phyloP scores from a whole-genome alignment of 2,888 invertebrate species.

The Sarcophaga subvicina region DNA sequence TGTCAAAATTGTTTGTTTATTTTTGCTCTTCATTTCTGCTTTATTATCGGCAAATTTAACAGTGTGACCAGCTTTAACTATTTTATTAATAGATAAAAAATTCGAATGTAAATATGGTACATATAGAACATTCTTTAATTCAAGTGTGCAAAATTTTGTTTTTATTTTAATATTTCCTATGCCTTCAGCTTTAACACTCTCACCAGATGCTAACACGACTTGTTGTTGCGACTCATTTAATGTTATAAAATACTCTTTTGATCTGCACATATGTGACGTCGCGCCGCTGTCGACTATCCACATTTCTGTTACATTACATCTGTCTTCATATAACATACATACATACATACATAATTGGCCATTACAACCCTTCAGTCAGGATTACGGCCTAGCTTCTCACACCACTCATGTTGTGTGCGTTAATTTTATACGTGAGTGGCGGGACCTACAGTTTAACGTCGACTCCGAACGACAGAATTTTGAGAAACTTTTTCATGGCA shows the following conservation, averaged over 20 bases:
- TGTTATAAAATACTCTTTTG: not conserved
- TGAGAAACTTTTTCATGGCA: too few species aligned
- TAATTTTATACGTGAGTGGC: too few species aligned
- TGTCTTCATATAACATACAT: constrained; percentile 10
- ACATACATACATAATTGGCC: too few species aligned
- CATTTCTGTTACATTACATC: not conserved
- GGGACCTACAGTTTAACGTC: too few species aligned
- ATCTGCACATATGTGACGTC: constrained; percentile 56
- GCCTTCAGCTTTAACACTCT: constrained; percentile 13
- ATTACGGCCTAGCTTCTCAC: too few species aligned
- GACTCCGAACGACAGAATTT: too few species aligned
- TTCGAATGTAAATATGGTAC: constrained; percentile 29
- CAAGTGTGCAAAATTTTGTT: constrained; percentile 13
- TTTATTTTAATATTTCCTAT: constrained; percentile 6
- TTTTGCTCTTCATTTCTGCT: constrained; percentile 20
- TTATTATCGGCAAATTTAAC: constrained; percentile 23
- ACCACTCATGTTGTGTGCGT: too few species aligned
- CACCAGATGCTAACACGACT: constrained; percentile 10
- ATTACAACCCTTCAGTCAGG: too few species aligned
- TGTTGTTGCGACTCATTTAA: constrained; percentile 1
- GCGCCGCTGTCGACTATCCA: constrained; percentile 58
- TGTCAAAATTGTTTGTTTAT: constrained; percentile 13
- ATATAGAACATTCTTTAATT: constrained; percentile 20
- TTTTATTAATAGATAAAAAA: constrained; percentile 42
- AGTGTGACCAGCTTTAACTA: constrained; percentile 35